Evolutionary conservation across 2,113 vertebrate genomes (phyloP).

Genomic region (Calidris pugnax): DNA sequence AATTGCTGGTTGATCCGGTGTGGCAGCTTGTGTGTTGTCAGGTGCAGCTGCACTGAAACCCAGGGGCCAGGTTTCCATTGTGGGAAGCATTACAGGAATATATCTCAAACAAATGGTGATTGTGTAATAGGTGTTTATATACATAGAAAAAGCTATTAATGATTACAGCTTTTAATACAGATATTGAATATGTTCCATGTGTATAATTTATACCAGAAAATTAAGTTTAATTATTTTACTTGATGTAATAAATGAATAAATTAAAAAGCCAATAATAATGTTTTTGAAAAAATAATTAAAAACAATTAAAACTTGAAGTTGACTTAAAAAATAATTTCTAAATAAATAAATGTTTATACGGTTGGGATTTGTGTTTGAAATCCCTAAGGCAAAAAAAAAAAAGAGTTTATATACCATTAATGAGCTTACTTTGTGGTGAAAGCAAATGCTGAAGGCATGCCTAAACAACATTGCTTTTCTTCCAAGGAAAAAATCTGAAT

Average conservation of each 20-base stretch:
- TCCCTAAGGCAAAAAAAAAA: background rate
- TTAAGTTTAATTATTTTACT: background rate
- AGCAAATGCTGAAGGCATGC: background rate
- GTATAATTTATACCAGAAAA: background rate
- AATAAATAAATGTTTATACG: background rate
- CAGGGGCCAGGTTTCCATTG: background rate
- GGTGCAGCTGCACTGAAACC: background rate
- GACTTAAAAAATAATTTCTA: background rate
- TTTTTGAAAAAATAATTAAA: background rate
- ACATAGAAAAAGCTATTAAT: background rate
- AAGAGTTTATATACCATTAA: background rate
- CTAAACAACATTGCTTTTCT: background rate
- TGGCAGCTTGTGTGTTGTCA: background rate
- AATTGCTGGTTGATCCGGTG: background rate
- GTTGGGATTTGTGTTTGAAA: background rate
- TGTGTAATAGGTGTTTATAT: background rate
- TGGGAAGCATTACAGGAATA: background rate
- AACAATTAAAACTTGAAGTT: background rate
- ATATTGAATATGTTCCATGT: background rate
- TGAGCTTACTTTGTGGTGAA: background rate
- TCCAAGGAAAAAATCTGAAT: background rate
- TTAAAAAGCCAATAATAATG: background rate
- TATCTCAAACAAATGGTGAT: background rate
- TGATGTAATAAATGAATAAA: background rate
- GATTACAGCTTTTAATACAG: background rate